Evolutionary conservation across 2,113 vertebrate species (phyloP).

Genomic region (Deroptyus accipitrinus): DNA sequence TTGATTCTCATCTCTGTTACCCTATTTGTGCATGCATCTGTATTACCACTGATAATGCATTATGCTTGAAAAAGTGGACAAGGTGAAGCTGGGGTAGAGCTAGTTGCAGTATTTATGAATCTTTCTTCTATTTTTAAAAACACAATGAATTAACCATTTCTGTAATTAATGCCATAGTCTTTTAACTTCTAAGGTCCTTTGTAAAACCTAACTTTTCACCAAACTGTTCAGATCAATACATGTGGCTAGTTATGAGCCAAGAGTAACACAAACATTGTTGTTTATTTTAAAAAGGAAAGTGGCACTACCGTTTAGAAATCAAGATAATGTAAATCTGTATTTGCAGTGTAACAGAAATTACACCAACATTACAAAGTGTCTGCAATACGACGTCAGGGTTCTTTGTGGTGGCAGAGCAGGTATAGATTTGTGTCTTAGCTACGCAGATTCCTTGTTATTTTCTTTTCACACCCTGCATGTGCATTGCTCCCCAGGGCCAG

Average conservation of each 20-base stretch:
- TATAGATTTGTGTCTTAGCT: not conserved
- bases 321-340: not conserved
- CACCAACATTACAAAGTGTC: not conserved
- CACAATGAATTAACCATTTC: not conserved
- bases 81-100: not conserved
- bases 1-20: not conserved
- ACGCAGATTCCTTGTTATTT: not conserved
- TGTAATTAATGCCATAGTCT: not conserved
- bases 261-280: not conserved
- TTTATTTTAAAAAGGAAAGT: not conserved
- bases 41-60: not conserved
- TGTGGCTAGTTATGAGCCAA: not conserved
- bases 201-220: not conserved
- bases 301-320: not conserved
- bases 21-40: not conserved
- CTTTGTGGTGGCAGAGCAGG: not conserved
- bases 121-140: not conserved
- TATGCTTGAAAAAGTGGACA: not conserved
- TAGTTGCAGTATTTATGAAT: not conserved
- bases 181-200: not conserved
- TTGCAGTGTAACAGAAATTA: not conserved
- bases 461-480: fast-evolving
- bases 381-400: not conserved
- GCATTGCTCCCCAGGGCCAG: not conserved
- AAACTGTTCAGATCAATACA: not conserved